Evolutionary conservation across 2,797 vertebrate genomes (phyloP).

Genomic region (Falco novaeseelandiae): DNA sequence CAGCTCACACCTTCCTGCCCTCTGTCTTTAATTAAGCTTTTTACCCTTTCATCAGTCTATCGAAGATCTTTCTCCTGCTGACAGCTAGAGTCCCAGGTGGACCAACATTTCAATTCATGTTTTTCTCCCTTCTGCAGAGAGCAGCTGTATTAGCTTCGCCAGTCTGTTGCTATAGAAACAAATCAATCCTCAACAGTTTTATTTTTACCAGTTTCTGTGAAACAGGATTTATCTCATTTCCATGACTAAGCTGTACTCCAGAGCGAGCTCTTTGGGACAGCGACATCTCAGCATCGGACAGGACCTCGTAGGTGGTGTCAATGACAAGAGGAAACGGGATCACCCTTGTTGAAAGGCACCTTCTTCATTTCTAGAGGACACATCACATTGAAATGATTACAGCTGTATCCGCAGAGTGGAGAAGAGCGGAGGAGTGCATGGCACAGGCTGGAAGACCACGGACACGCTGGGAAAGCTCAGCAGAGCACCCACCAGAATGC

Average conservation of each 20-base stretch:
- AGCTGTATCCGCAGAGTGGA: rapidly evolving
- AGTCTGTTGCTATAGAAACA: conserved; percentile 66
- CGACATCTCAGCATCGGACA: neutral
- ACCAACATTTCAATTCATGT: neutral
- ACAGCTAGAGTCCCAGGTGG: conserved; percentile 29
- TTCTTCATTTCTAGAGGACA: neutral
- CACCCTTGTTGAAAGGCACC: neutral
- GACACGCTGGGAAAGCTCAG: neutral
- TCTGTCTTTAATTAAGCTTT: neutral
- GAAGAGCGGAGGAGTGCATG: neutral
- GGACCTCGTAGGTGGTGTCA: neutral
- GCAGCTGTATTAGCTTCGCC: conserved; percentile 45
- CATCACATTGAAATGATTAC: neutral
- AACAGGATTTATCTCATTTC: conserved; percentile 60
- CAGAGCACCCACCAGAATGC: neutral
- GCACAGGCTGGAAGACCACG: neutral
- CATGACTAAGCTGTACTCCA: conserved; percentile 29
- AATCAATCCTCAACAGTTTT: conserved; percentile 67
- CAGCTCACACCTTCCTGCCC: neutral
- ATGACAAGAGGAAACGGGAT: neutral
- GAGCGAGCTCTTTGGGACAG: neutral
- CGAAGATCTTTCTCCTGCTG: neutral
- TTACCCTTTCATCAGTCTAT: neutral
- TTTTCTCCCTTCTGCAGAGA: conserved; percentile 39
- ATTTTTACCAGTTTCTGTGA: conserved; percentile 67